phyloP scores from a whole-genome alignment of 2,888 invertebrate species.

The Nesidiocoris tenuis region DNA sequence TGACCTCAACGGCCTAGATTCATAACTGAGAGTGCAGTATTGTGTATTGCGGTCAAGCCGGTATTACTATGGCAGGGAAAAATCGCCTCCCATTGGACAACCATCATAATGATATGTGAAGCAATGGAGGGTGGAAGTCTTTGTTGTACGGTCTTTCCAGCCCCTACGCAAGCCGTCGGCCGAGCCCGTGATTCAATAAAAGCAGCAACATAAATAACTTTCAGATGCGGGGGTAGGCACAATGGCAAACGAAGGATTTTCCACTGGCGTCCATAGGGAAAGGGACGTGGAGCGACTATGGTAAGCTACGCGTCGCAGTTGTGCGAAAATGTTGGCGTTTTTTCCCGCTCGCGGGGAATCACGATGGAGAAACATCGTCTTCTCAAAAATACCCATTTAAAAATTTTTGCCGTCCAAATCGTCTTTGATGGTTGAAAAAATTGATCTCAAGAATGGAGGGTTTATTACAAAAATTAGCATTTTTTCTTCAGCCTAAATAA shows the following conservation, averaged over 20 bases:
- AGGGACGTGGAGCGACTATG: background rate
- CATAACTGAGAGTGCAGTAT: too few relatives aligned
- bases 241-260: constrained; percentile 24
- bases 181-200: constrained; percentile 40
- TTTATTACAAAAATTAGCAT: too few relatives aligned
- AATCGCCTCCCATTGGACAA: background rate
- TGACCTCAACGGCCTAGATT: too few relatives aligned
- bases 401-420: too few relatives aligned
- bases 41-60: background rate
- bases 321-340: background rate
- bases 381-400: too few relatives aligned
- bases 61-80: background rate
- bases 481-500: too few relatives aligned
- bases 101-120: background rate
- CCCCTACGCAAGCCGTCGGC: background rate
- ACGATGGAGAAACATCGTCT: too few relatives aligned
- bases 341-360: background rate
- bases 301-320: background rate
- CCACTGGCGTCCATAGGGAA: background rate
- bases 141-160: background rate
- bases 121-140: background rate
- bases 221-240: constrained; percentile 41
- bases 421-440: too few relatives aligned
- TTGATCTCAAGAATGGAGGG: too few relatives aligned
- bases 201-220: constrained; percentile 44